phyloP scores from a whole-genome alignment of 2,888 invertebrate species.

The Entomobrya proxima region DNA sequence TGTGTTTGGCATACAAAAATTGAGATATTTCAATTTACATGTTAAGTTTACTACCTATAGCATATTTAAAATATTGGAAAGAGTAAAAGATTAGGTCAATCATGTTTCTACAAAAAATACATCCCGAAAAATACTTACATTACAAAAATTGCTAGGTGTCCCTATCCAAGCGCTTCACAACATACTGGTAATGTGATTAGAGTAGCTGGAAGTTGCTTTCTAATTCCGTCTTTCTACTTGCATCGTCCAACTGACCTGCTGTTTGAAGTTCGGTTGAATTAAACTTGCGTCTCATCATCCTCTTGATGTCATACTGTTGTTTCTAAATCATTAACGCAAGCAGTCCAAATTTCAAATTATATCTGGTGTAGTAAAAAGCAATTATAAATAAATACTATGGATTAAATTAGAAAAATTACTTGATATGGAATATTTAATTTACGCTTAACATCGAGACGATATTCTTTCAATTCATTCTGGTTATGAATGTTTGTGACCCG shows the following conservation, averaged over 20 bases:
- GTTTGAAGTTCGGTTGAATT: conserved; percentile 69
- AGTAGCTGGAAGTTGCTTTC: conserved; percentile 73
- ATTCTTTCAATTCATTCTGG: conserved; percentile 84
- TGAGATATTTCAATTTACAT: too few relatives aligned
- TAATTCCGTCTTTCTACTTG: conserved; percentile 74
- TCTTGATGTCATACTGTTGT: conserved; percentile 74
- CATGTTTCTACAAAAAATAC: too few relatives aligned
- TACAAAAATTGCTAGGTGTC: too few relatives aligned
- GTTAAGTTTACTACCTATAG: too few relatives aligned
- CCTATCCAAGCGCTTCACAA: conserved; percentile 70
- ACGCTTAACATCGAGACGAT: conserved; percentile 88
- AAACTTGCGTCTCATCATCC: conserved; percentile 71
- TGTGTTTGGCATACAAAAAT: too few relatives aligned
- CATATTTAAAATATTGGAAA: too few relatives aligned
- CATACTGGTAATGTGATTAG: conserved; percentile 71
- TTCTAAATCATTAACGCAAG: conserved; percentile 63
- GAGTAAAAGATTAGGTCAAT: too few relatives aligned
- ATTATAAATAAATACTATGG: neutral
- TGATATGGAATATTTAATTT: conserved; percentile 88
- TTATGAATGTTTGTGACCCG: conserved; percentile 84
- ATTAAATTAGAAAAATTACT: conserved; percentile 78
- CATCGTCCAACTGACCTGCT: conserved; percentile 73
- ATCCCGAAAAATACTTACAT: too few relatives aligned
- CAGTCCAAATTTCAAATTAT: neutral
- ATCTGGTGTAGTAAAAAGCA: neutral